Evolutionary conservation across 2,797 vertebrate species (phyloP).

Genomic region (Bucorvus abyssinicus): DNA sequence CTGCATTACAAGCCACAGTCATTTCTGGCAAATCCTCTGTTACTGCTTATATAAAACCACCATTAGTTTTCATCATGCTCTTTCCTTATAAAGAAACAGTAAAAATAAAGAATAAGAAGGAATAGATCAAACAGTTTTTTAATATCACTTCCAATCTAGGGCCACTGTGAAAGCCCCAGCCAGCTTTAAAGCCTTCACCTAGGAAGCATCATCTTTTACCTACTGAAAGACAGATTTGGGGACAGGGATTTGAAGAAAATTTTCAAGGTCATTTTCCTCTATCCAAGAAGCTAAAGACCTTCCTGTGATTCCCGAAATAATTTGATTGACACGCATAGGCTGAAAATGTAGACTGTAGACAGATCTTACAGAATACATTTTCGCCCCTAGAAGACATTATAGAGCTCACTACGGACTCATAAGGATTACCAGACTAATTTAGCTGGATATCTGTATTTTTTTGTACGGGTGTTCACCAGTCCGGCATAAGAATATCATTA

Average conservation of each 20-base stretch:
- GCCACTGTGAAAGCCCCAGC: background rate
- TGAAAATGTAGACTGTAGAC: constrained; percentile 58
- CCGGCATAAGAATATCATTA: constrained; percentile 27
- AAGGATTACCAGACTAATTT: constrained; percentile 58
- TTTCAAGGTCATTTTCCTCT: constrained; percentile 35
- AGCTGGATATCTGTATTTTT: constrained; percentile 17
- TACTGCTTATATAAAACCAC: background rate
- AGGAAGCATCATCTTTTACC: background rate
- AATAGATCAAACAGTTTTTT: background rate
- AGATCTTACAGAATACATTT: constrained; percentile 20
- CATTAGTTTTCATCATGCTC: background rate
- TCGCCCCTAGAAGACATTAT: constrained; percentile 14
- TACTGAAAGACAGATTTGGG: background rate
- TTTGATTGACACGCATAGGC: constrained; percentile 37
- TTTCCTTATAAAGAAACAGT: background rate
- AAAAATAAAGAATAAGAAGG: background rate
- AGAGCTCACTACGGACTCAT: constrained; percentile 15
- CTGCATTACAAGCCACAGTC: background rate
- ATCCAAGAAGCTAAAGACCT: constrained; percentile 27
- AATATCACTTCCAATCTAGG: background rate
- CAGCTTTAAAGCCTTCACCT: background rate
- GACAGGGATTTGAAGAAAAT: constrained; percentile 35
- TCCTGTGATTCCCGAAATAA: constrained; percentile 31
- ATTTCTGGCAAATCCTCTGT: background rate
- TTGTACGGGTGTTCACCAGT: constrained; percentile 58